These are phyloP conservation scores for Camelus bactrianus DNA, from an alignment of 2,113 vertebrate species.

Conservation along the genomic window DNA sequence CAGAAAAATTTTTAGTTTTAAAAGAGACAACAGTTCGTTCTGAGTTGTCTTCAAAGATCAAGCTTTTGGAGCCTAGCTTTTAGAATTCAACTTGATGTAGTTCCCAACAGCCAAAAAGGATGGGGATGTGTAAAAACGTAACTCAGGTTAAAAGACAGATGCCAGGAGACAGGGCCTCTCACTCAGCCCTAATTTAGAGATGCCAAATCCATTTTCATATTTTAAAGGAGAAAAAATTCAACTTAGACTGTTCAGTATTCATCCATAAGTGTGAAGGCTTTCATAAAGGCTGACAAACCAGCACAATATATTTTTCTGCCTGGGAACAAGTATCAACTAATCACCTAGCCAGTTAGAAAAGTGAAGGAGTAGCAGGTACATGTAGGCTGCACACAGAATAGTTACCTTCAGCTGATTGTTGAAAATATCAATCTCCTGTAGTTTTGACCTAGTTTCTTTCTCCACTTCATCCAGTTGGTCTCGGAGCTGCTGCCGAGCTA, in stretches of 20 bases:
- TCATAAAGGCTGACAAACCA: neutral
- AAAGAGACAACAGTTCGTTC: constrained; percentile 31
- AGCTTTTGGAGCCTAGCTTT: neutral
- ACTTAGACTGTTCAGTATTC: neutral
- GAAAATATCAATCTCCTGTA: constrained; percentile 98
- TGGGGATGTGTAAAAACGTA: neutral
- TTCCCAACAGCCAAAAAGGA: constrained; percentile 6
- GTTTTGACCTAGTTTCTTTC: constrained; percentile 96
- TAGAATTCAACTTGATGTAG: neutral
- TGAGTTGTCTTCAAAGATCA: neutral
- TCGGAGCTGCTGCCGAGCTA: constrained; percentile 93
- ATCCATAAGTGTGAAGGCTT: neutral
- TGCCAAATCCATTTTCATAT: neutral
- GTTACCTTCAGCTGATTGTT: constrained; percentile 98
- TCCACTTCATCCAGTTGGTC: constrained; percentile 97
- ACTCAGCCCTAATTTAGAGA: neutral
- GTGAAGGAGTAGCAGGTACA: neutral
- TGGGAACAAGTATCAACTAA: constrained; percentile 13
- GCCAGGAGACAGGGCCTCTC: neutral
- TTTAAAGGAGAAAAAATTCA: neutral
- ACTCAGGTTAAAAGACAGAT: neutral
- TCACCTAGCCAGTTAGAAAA: constrained; percentile 45
- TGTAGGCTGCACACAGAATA: neutral
- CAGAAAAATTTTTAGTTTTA: constrained; percentile 56
- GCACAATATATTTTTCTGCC: neutral